phyloP scores from a whole-genome alignment of 2,113 vertebrate genomes.

The Cinclus cinclus region DNA sequence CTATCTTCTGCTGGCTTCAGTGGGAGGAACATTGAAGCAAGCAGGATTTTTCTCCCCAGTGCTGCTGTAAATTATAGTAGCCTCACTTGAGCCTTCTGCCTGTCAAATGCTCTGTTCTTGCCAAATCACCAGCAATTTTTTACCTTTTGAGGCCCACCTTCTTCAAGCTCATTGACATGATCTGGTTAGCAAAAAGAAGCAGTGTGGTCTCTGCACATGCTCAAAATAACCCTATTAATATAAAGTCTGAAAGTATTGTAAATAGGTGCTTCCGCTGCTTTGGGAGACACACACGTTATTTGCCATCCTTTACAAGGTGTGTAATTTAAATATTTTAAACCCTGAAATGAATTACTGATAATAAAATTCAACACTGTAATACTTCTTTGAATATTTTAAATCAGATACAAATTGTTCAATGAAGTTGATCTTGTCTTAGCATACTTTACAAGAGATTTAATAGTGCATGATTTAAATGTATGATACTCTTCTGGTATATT shows the following conservation, averaged over 20 bases:
- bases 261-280: not conserved
- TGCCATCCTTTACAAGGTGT: not conserved
- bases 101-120: slow-evolving; percentile 43
- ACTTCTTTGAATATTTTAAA: slow-evolving; percentile 59
- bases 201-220: not conserved
- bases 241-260: not conserved
- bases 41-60: not conserved
- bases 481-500: not conserved
- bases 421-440: slow-evolving; percentile 39
- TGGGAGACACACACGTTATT: not conserved
- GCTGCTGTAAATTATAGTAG: slow-evolving; percentile 23
- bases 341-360: slow-evolving; percentile 38
- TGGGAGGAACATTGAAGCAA: not conserved
- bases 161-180: not conserved
- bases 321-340: slow-evolving; percentile 50
- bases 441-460: slow-evolving; percentile 39
- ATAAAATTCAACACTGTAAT: slow-evolving; percentile 37
- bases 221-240: not conserved
- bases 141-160: slow-evolving; percentile 41
- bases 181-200: slow-evolving; percentile 10
- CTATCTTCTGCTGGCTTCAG: not conserved
- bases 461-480: slow-evolving; percentile 4
- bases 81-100: slow-evolving; percentile 31
- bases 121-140: slow-evolving; percentile 50
- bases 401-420: slow-evolving; percentile 46